Percentiles rank a stretch among this genome's conserved stretches.
phyloP scores from a whole-genome alignment of 2,888 invertebrate genomes.

The Celastrina argiolus region DNA sequence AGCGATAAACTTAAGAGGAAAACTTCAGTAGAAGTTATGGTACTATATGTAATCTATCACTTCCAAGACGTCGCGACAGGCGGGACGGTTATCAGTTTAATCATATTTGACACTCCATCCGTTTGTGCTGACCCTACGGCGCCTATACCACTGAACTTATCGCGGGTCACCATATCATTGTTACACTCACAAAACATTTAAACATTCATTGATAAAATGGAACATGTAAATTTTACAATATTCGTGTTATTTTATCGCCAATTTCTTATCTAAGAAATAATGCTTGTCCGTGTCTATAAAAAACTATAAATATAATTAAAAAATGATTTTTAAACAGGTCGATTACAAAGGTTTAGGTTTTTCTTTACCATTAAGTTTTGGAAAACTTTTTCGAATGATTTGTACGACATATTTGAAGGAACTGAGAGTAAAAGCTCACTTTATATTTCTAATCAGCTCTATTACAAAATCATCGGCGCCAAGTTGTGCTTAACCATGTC shows the following conservation, averaged over 20 bases:
- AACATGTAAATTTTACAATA: not conserved
- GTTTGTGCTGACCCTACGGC: not conserved
- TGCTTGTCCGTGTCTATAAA: not conserved
- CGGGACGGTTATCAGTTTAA: not conserved
- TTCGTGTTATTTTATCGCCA: not conserved
- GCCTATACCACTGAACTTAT: constrained; percentile 18
- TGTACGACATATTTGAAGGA: not conserved
- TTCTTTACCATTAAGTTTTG: not conserved
- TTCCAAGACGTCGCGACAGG: not conserved
- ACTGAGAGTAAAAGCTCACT: not conserved
- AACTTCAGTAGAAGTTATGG: not conserved
- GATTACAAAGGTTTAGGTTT: not conserved
- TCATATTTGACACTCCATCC: not conserved
- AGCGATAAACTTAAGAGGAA: too few species aligned
- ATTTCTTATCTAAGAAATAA: not conserved
- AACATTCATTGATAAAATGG: constrained; percentile 6
- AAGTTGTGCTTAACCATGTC: not conserved
- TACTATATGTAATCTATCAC: not conserved
- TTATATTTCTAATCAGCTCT: not conserved
- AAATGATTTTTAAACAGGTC: not conserved
- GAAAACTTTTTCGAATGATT: not conserved
- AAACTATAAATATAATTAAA: not conserved
- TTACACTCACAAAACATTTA: not conserved
- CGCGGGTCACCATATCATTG: not conserved
- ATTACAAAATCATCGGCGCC: not conserved